Percentiles rank a stretch among this genome's conserved stretches.
Evolutionary conservation across 2,888 invertebrate genomes (phyloP).

Genomic region (Melinaea menophilus): DNA sequence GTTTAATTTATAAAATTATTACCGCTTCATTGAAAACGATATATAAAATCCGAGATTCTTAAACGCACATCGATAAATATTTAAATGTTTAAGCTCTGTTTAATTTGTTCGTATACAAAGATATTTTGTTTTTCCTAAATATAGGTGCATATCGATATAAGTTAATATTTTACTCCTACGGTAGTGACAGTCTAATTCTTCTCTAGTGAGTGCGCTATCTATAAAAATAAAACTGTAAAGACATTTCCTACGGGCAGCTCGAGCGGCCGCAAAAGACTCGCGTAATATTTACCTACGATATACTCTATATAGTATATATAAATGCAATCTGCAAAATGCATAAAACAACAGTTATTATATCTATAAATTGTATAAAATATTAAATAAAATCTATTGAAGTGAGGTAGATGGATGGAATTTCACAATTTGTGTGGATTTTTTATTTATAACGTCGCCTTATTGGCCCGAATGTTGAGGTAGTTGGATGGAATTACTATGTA

Average conservation of each 20-base stretch:
- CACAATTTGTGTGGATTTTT: slow-evolving; percentile 76
- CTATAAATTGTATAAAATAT: slow-evolving; percentile 79
- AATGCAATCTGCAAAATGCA: slow-evolving; percentile 78
- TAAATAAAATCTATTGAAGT: slow-evolving; percentile 80
- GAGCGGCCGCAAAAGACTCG: slow-evolving; percentile 69
- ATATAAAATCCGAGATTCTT: slow-evolving; percentile 40
- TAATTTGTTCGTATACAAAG: slow-evolving; percentile 76
- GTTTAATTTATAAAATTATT: slow-evolving; percentile 21
- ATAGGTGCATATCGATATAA: slow-evolving; percentile 53
- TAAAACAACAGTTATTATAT: slow-evolving; percentile 77
- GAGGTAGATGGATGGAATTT: slow-evolving; percentile 87
- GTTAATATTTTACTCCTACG: slow-evolving; percentile 54
- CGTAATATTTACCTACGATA: slow-evolving; percentile 74
- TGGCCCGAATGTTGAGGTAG: slow-evolving; percentile 79
- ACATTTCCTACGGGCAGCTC: slow-evolving; percentile 65
- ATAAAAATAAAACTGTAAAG: slow-evolving; percentile 47
- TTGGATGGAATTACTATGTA: slow-evolving; percentile 78
- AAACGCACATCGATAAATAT: slow-evolving; percentile 56
- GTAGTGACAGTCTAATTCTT: slow-evolving; percentile 57
- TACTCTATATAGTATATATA: slow-evolving; percentile 76
- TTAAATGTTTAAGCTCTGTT: slow-evolving; percentile 72
- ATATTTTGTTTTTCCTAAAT: slow-evolving; percentile 52
- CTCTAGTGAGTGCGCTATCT: slow-evolving; percentile 67
- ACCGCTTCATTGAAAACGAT: slow-evolving; percentile 24
- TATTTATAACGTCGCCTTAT: slow-evolving; percentile 69